Base-by-base conservation (phyloP, 1,140 invertebrate species). In the Brachionus plicatilis region DNA sequence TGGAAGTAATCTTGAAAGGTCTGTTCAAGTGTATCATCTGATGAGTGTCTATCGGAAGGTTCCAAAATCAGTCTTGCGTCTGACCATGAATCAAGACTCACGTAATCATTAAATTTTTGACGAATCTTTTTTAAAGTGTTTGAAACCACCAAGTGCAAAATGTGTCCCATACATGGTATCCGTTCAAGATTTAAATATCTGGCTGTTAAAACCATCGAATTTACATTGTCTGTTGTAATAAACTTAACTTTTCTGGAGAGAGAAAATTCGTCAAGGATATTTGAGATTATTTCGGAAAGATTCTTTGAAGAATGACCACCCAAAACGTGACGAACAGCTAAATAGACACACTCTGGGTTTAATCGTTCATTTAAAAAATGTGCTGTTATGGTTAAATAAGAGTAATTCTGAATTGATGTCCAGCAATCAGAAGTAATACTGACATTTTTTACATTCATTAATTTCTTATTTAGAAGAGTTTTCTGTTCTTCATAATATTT, bases 301-400 rank as follows among this genome's bases (percentile, higher is more conserved):
- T 65, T 68, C 11, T 60, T 68, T 37, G 53, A 24, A 65, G 27
- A 45, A 37, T 65, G 79, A 45, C 24, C 43, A 60, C 29, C 50
- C 17, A 82, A 37, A 17, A 82, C 41, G 3, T 82, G 53, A 20
- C 11, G 56, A 45, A 82, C 37, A 29, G 79, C 50, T 20, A 82
- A 11, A 9, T 3, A 82, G 12, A 43, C 20, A 9, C 0, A 41
- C 11, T 20, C 3, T 1, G 2, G 7, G 29, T 65, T 60, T 17
- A 65, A 65, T 65, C 33, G 33, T 45, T 53, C 50, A 66, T 80
- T 41, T 27, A 82, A 6, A 82, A 82, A 82, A 82, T 82, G 50
- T 37, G 33, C 53, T 11, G 27, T 82, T 27, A 82, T 17, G 14
- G 24, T 14, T 27, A 82, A 3, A 45, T 41, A 82, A 1, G 79